A percentile compares a stretch with the other conserved stretches of the same genome.
These are phyloP conservation scores for Lordiphosa andalusiaca DNA, from an alignment of 2,888 invertebrate genomes.

Conservation along the genomic window DNA sequence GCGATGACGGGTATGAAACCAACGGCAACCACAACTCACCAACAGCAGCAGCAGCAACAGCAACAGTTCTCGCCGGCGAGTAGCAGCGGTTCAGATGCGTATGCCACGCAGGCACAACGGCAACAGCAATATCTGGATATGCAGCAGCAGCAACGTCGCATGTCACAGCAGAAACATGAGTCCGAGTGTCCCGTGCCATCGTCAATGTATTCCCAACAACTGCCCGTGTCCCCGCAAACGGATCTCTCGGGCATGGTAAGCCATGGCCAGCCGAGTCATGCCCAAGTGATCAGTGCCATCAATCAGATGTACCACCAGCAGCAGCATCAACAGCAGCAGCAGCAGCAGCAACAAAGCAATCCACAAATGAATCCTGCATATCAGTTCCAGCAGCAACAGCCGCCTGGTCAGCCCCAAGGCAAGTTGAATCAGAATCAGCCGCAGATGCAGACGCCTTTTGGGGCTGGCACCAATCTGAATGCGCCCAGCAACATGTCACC, in stretches of 20 bases:
- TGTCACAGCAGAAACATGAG: constrained; percentile 65
- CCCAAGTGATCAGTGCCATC: constrained; percentile 68
- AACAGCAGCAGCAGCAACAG: constrained; percentile 33
- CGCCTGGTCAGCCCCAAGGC: constrained; percentile 58
- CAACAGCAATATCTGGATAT: constrained; percentile 67
- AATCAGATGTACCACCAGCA: constrained; percentile 76
- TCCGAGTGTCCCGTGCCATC: constrained; percentile 79
- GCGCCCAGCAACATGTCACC: constrained; percentile 50
- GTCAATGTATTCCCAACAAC: constrained; percentile 79
- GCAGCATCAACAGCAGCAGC: constrained; percentile 65
- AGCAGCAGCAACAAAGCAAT: constrained; percentile 63
- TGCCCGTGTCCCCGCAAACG: constrained; percentile 78
- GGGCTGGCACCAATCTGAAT: constrained; percentile 52
- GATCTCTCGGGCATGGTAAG: constrained; percentile 77
- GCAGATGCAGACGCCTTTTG: constrained; percentile 28
- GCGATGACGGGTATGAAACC: constrained; percentile 35
- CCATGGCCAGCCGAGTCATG: constrained; percentile 72
- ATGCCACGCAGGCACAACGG: constrained; percentile 66
- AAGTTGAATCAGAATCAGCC: constrained; percentile 37
- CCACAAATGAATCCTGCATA: constrained; percentile 78
- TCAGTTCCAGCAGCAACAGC: constrained; percentile 78
- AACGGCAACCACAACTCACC: neutral
- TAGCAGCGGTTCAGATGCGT: constrained; percentile 61
- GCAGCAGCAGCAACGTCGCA: constrained; percentile 62
- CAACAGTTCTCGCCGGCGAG: constrained; percentile 61